Evolutionary conservation across 1,140 invertebrate species (phyloP).

Genomic region (Orchestia grillus): DNA sequence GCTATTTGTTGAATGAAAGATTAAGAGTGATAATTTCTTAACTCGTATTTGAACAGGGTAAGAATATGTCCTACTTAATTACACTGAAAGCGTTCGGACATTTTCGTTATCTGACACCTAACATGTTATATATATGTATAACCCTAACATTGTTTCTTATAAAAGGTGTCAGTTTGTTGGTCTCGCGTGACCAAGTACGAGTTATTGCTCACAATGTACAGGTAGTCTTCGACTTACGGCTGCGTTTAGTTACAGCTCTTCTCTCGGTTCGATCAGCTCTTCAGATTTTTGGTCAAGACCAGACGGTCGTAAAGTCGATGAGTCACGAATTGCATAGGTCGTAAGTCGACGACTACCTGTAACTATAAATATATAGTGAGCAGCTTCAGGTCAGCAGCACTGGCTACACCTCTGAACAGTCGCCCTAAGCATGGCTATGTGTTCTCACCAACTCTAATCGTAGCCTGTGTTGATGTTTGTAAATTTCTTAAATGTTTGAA

Average conservation of each 20-base stretch:
- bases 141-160: not conserved
- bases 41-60: not conserved
- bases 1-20: not conserved
- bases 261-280: no score
- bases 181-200: not conserved
- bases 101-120: not conserved
- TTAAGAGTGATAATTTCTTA: not conserved
- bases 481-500: slow-evolving; percentile 39
- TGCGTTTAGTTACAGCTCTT: no score
- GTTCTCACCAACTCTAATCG: not conserved
- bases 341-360: no score
- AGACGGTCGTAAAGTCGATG: no score
- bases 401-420: not conserved
- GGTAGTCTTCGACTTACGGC: no score
- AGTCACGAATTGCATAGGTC: no score
- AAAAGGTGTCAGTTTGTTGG: not conserved
- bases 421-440: not conserved
- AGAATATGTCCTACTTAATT: not conserved
- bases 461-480: slow-evolving; percentile 42
- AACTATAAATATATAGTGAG: no score
- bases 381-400: not conserved
- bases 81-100: not conserved
- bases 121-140: not conserved
- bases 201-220: not conserved
- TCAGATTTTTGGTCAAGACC: no score